Base-by-base conservation (phyloP, 2,797 vertebrate genomes). In the Sylvia borin region DNA sequence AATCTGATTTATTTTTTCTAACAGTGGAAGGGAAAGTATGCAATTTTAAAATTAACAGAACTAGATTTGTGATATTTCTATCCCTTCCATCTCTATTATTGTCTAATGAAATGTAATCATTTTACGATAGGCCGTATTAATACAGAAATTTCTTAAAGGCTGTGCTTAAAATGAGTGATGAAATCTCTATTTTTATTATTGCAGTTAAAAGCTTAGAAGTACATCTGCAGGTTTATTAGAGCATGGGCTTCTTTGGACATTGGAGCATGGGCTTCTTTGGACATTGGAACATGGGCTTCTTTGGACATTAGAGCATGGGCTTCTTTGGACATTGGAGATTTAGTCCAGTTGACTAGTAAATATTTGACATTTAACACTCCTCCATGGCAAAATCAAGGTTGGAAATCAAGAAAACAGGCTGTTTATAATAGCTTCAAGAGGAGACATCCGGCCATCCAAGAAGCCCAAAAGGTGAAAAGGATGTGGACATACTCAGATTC, bases 61-160 rank as follows among this genome's bases (percentile, higher is more conserved):
- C 25, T 20, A 21, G 13, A 93, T 90, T 86, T 88, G 27, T 73
- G 38, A 21, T 71, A 85, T 60, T 93, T 94, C 53, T 58, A 51
- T 91, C 92, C 48, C 26, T 91, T 90, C 48, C 87, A 47, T 62
- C 51, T 94, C 76, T 71, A n/a, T 60, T 80, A 87, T 64, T 85
- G 42, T 73, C 72, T 93, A 94, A 93, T 89, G 76, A 96, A 85
- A 89, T 7, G 32, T 92, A 91, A 96, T 85, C 32, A 12, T 95
- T 95, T 97, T 95, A 96, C 86, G 78, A 40, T 34, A 91, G 58
- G 51, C 7, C 16, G 32, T 92, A 81, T 92, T 53, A 92, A 74
- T 91, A 88, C 73, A 94, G 55, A 93, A 94, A 84, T 22, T 70
- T 62, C 62, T 91, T 81, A 90, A 91, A 92, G 48, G 31, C 24